Evolutionary conservation across 2,797 vertebrate species (phyloP), one percentile per base, ranked within the genome.

Genomic region (Telmatherina bonti): DNA sequence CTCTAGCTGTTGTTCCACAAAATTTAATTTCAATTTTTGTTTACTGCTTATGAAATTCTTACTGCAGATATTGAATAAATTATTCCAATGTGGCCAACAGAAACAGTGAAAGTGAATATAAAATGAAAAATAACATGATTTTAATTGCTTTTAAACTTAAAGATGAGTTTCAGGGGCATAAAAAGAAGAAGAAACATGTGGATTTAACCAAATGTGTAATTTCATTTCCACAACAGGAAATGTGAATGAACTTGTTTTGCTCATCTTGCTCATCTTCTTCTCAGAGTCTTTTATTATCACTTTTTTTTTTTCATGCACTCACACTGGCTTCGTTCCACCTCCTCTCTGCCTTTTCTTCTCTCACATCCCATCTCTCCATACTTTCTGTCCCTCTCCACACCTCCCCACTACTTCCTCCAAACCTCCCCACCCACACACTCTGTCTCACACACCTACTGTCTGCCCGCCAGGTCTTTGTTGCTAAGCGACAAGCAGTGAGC

Each of bases 391-490:
- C 67, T 79, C 66, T 78, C 79, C 76, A 76, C 74, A 57, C 54
- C 56, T 69, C 69, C 63, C 29, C 67, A 76, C 62, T 62, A 65
- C 83, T 56, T 77, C 74, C 86, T 82, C 78, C 70, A 54, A 74
- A 58, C 73, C 71, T 84, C 73, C 82, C 75, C 67, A 87, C 90
- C 79, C 86, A 89, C 90, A 88, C 89, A 52, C 85, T 75, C 75
- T 69, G 81, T 91, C 88, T 91, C 91, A 85, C 91, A 93, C 93
- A 94, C 93, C 93, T 93, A 93, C 93, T 85, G 92, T 94, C 92
- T 94, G 92, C 91, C 92, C 82, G 91, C 90, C 93, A 92, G 92
- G 91, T 93, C 91, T 93, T 89, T 94, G 94, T 95, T 95, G 94
- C 94, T 94, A 94, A 86, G 94, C 92, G 88, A 95, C 94, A 90